Evolutionary conservation across 2,888 invertebrate species (phyloP).

Genomic region (Drosophila rubida): DNA sequence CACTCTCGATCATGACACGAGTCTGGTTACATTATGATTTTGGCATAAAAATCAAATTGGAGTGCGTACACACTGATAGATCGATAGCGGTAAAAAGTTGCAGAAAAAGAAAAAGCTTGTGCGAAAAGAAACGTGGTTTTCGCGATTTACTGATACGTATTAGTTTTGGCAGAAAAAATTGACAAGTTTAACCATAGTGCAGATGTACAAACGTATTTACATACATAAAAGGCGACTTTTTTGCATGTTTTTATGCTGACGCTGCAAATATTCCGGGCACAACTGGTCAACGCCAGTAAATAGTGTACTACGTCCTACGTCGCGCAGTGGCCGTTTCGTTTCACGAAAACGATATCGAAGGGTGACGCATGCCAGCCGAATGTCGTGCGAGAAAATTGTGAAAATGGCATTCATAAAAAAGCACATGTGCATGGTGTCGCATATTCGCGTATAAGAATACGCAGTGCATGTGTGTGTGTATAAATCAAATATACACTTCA

Average conservation of each 20-base stretch:
- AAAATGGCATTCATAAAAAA: constrained; percentile 65
- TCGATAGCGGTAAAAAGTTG: constrained; percentile 1
- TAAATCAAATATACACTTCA: constrained; percentile 11
- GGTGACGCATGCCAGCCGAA: constrained; percentile 59
- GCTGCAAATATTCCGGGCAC: constrained; percentile 66
- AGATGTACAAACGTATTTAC: constrained; percentile 18
- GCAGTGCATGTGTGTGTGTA: constrained; percentile 4
- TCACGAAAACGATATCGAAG: constrained; percentile 57
- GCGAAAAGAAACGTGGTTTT: neutral
- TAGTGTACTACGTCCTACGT: constrained; percentile 32
- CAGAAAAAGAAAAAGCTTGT: neutral
- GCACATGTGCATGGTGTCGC: constrained; percentile 36
- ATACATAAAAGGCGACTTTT: constrained; percentile 53
- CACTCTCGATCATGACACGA: neutral
- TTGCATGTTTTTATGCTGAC: constrained; percentile 60
- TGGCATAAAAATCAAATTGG: neutral
- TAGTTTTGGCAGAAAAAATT: neutral
- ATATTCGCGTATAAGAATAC: constrained; percentile 39
- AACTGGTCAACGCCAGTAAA: constrained; percentile 66
- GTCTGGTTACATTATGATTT: neutral
- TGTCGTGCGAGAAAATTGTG: constrained; percentile 57
- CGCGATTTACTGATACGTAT: neutral
- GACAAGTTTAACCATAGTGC: constrained; percentile 27
- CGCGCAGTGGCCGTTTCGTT: constrained; percentile 27
- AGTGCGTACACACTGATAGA: neutral